phyloP scores from a whole-genome alignment of 2,113 vertebrate genomes.

The Ornithorhynchus anatinus region DNA sequence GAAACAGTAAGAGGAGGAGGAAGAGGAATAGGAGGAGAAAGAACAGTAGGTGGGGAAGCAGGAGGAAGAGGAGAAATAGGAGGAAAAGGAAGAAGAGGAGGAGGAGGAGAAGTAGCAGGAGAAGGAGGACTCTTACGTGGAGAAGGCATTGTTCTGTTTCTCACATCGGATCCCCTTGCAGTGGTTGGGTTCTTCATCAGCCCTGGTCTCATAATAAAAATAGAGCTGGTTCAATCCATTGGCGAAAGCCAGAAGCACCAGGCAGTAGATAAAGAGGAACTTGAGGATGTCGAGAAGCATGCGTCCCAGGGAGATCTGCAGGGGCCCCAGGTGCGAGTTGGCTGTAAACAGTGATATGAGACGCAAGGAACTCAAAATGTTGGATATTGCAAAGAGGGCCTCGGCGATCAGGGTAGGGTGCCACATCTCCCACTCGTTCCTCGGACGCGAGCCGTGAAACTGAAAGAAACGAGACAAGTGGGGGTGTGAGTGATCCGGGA shows the following conservation, averaged over 20 bases:
- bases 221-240: conserved; percentile 97
- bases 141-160: conserved; percentile 97
- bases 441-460: conserved; percentile 93
- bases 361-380: conserved; percentile 97
- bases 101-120: background rate
- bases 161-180: conserved; percentile 97
- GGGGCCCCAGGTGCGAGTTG: conserved; percentile 96
- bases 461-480: conserved; percentile 64
- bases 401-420: conserved; percentile 96
- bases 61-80: too few species aligned
- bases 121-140: conserved; percentile 85
- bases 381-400: conserved; percentile 97
- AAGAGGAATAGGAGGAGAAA: background rate
- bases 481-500: background rate
- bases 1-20: too few species aligned
- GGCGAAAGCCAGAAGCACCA: conserved; percentile 95
- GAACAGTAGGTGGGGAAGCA: too few species aligned
- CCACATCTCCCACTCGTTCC: conserved; percentile 98
- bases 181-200: conserved; percentile 93
- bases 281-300: conserved; percentile 99
- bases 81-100: background rate
- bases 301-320: conserved; percentile 96
- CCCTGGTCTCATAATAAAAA: conserved; percentile 96
- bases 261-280: conserved; percentile 99
- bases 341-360: conserved; percentile 99